Evolutionary conservation across 2,888 invertebrate species (phyloP), one percentile per base, ranked within the genome.

Genomic region (Drosophila suboccidentalis): DNA sequence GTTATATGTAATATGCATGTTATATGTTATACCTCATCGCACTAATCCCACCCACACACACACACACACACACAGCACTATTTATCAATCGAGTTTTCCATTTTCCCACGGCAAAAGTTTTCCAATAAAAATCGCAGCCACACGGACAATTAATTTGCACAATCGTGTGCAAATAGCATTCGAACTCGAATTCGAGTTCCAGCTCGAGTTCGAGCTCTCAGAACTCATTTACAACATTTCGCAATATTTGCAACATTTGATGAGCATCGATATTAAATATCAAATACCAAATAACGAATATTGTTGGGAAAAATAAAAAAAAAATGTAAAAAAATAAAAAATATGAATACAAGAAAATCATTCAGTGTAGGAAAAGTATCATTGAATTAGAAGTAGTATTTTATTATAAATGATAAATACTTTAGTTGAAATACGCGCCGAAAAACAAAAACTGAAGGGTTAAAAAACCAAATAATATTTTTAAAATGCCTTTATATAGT

Each of bases 41-140:
- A 41, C 61, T 76, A 79, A 76, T 64, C 55, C 76, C 26, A 34
- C 41, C 38, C 46, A 29, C 39, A 32, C 15, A 29, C 32, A 13
- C 26, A 3, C 8, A 13, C 32, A 32, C 11, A 44, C 5, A 44
- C 11, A 3, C 15, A 6, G 34, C 26, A 29, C 6, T 29, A 10
- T 19, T 34, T 55, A 38, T 26, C 36, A 47, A 39, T 50, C 59
- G 55, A 17, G 29, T 43, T 8, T 43, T 9, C 22, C 49, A 29
- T 59, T 29, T 15, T 11, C 39, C 39, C n/a, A 47, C 36, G 15
- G 26, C 10, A 86, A 83, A 83, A 83, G 64, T 88, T 83, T 83
- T 86, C 62, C 81, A 83, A 88, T 83, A 88, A 69, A 70, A 77
- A 64, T 76, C 80, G 73, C 58, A 66, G 64, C 49, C 59, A 47